Conservation (phyloP, 1,140 invertebrate genomes). For the Lordiphosa clarofinis region DNA sequence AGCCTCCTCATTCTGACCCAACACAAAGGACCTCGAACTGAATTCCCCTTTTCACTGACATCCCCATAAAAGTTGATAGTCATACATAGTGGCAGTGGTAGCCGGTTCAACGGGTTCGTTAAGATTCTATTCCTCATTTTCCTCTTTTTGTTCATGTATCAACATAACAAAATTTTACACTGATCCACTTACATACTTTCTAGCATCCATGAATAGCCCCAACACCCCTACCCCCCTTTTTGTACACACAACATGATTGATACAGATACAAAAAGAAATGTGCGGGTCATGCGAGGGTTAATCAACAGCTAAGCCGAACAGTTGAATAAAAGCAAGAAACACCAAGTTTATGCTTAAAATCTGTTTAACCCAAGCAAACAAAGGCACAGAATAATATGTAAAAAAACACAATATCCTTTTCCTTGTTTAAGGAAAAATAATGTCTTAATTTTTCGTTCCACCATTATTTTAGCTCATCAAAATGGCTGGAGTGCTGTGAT, state of each 20-base stretch:
- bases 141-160: constrained; percentile 1
- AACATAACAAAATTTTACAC: constrained; percentile 13
- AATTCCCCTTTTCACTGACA: constrained; percentile 7
- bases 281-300: constrained; percentile 1
- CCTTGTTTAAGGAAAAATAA: too few relatives aligned
- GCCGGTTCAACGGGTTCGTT: constrained; percentile 12
- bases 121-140: constrained; percentile 8
- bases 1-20: constrained; percentile 7
- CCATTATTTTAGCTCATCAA: too few relatives aligned
- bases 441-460: too few relatives aligned
- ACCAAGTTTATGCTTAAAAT: too few relatives aligned
- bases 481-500: too few relatives aligned
- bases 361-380: too few relatives aligned
- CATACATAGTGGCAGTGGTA: constrained; percentile 2
- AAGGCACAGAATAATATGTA: too few relatives aligned
- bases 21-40: constrained; percentile 5
- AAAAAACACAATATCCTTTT: too few relatives aligned
- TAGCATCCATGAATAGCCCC: not conserved
- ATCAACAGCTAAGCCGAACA: constrained; percentile 1
- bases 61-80: constrained; percentile 2
- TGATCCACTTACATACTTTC: constrained; percentile 7
- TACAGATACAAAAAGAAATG: constrained; percentile 4
- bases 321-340: too few relatives aligned
- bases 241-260: constrained; percentile 7
- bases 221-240: not conserved